Conservation (phyloP, 2,888 invertebrate species). For the Drosophila aldrichi region DNA sequence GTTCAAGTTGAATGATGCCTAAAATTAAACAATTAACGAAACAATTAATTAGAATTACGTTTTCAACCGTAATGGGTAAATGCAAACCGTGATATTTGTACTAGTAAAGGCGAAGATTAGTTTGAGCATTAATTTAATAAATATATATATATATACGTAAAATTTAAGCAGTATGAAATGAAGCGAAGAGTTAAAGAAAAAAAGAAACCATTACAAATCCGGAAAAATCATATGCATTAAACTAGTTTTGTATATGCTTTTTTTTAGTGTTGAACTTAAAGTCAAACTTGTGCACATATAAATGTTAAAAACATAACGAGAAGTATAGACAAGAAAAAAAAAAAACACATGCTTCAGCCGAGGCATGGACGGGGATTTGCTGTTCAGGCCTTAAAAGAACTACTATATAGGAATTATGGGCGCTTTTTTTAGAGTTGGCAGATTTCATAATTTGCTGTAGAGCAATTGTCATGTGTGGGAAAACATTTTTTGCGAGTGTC, state of each 20-base stretch:
- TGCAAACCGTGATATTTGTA: constrained; percentile 83
- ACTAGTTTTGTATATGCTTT: constrained; percentile 78
- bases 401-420: constrained; percentile 34
- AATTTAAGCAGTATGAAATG: constrained; percentile 37
- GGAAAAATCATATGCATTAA: constrained; percentile 56
- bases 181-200: constrained; percentile 4
- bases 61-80: constrained; percentile 60
- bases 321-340: constrained; percentile 30
- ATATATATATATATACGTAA: constrained; percentile 6
- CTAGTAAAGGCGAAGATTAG: constrained; percentile 75
- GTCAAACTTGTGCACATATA: constrained; percentile 80
- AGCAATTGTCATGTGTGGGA: constrained; percentile 33
- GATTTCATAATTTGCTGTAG: constrained; percentile 9
- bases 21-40: constrained; percentile 42
- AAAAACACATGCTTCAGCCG: constrained; percentile 14
- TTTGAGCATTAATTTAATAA: constrained; percentile 57
- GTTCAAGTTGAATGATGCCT: constrained; percentile 41
- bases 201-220: constrained; percentile 17
- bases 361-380: constrained; percentile 13
- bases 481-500: constrained; percentile 43
- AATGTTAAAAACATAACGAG: constrained; percentile 71
- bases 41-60: constrained; percentile 51
- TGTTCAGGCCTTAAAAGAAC: constrained; percentile 27
- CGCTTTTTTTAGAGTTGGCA: constrained; percentile 43
- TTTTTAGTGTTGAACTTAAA: constrained; percentile 76